Percentiles rank a stretch among this genome's conserved stretches.
Conservation (phyloP, 2,113 vertebrate species). For the Neogale vison region DNA sequence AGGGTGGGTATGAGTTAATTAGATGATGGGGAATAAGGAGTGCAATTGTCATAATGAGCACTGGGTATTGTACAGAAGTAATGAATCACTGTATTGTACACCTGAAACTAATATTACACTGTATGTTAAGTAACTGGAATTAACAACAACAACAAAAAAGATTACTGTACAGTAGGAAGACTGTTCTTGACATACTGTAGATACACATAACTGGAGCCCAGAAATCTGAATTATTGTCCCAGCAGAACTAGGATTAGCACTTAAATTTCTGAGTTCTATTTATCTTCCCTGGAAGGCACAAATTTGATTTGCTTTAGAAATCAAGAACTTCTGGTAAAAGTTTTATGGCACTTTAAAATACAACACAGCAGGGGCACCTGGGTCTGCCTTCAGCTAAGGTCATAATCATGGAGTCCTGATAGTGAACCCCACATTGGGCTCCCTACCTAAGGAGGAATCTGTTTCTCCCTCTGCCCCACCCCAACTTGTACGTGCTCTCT, state of each 20-base stretch:
- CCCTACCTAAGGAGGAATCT: not conserved
- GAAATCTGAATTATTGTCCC: not conserved
- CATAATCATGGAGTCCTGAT: not conserved
- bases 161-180: not conserved
- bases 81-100: not conserved
- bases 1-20: not conserved
- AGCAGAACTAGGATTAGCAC: not conserved
- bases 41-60: not conserved
- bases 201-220: not conserved
- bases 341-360: constrained; percentile 42
- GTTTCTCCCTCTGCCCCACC: not conserved
- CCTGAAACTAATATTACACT: not conserved
- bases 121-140: not conserved
- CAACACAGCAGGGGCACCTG: not conserved
- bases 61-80: not conserved
- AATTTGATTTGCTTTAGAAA: constrained; percentile 30
- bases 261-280: not conserved
- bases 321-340: constrained; percentile 1
- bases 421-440: not conserved
- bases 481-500: not conserved
- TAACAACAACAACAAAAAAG: not conserved
- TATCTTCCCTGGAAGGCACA: not conserved
- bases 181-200: not conserved
- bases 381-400: not conserved
- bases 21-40: not conserved